Base-by-base conservation (phyloP, 2,113 vertebrate species). In the Psittacus erithacus region DNA sequence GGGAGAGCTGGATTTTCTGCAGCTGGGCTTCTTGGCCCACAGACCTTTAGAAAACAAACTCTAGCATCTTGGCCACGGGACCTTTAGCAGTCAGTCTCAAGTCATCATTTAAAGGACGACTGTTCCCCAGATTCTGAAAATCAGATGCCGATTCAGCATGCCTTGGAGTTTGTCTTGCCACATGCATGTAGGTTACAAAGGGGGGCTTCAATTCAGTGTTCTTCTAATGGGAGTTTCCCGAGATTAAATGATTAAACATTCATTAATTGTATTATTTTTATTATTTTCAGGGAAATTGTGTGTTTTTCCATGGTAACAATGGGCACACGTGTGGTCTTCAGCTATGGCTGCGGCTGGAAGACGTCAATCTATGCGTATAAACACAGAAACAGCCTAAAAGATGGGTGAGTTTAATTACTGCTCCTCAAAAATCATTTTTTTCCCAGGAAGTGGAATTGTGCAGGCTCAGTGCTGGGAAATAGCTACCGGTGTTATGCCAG, bases 251-350 rank as follows among this genome's bases (percentile, higher is more conserved):
- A 15, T 35, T 7, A 23, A 57, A 33, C 19, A n/a, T 2, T 47
- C 2, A 1, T 46, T 46, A 39, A 6, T 5, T 39, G 10, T 29
- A 9, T 52, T 2, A 10, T 33, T 17, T 4, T 4, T 9, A 20
- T 17, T 41, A 17, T 62, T 28, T n/a, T 3, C 17, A 20, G 29
- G 57, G 1, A 49, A 64, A 59, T 74, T 44, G 27, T 35, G 13
- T 1, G 13, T 76, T 81, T 76, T 68, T 24, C 11, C 20, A 12
- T 52, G 8, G 7, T 13, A 71, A 29, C 41, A 2, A 4, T 13
- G 2, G 5, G 28, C 12, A 29, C 1, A 0, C 10, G 6, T 14
- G 4, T 39, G 17, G 17, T 71, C 31, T 60, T 53, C 33, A 44
- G 1, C 14, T 81, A 64, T 46, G 31, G 9, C 38, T 81, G 4